A percentile compares a stretch with the other conserved stretches of the same genome.
Conservation (phyloP, 2,113 vertebrate species). For the Channa argus region DNA sequence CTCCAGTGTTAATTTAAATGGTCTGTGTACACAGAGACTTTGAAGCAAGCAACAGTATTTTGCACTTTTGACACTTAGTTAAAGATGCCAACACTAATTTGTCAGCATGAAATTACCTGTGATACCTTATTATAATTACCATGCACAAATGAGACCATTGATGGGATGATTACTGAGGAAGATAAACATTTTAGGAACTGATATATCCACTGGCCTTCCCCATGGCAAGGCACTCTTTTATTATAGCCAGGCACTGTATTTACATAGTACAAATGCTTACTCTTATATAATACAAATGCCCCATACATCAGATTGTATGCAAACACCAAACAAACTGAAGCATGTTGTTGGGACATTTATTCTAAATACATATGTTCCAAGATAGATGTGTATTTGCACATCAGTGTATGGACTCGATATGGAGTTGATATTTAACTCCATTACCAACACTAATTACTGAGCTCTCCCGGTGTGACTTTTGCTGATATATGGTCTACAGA, state of each 20-base stretch:
- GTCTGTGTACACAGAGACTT: background rate
- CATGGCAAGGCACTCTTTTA: background rate
- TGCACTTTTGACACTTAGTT: slow-evolving; percentile 20
- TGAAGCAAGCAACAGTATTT: background rate
- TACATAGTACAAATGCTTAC: too few species aligned
- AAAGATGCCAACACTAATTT: slow-evolving; percentile 35
- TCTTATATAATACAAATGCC: too few species aligned
- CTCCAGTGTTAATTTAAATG: background rate
- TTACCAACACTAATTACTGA: background rate
- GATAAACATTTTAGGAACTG: background rate
- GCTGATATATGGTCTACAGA: background rate
- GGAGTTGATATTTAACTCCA: too few species aligned
- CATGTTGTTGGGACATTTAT: too few species aligned
- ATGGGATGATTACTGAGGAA: background rate
- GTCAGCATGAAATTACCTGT: slow-evolving; percentile 17
- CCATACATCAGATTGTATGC: too few species aligned
- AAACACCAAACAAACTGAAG: too few species aligned
- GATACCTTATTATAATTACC: slow-evolving; percentile 10
- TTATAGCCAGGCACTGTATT: background rate
- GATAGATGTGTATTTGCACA: too few species aligned
- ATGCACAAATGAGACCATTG: background rate
- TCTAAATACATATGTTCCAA: too few species aligned
- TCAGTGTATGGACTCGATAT: too few species aligned
- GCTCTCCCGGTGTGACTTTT: background rate
- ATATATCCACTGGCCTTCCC: background rate